Evolutionary conservation across 1,140 invertebrate species (phyloP).

Genomic region (Pachyrhynchus sulphureomaculatus): DNA sequence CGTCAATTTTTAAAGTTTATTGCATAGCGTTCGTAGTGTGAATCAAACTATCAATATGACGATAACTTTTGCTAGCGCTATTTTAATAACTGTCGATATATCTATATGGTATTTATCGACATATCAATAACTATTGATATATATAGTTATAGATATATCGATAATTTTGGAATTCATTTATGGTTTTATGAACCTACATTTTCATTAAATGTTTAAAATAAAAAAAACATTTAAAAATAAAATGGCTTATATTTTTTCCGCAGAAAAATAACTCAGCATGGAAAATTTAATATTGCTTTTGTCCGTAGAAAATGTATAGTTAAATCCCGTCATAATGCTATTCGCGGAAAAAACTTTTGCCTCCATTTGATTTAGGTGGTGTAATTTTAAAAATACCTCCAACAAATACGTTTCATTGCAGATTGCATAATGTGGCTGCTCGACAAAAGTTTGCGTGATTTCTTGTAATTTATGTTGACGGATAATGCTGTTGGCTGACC

Average conservation of each 20-base stretch:
- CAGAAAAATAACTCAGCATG: neutral
- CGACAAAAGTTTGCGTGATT: slow-evolving; percentile 33
- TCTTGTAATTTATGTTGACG: slow-evolving; percentile 35
- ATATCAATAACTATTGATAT: no score
- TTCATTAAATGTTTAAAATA: neutral
- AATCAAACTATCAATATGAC: no score
- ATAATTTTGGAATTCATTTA: no score
- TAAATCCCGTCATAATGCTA: neutral
- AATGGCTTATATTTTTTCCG: neutral
- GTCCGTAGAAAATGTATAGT: slow-evolving; percentile 7
- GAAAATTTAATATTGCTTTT: slow-evolving; percentile 9
- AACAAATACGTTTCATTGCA: slow-evolving; percentile 36
- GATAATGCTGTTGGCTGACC: neutral
- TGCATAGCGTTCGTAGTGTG: no score
- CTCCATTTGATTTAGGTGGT: slow-evolving; percentile 29
- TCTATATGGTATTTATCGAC: no score
- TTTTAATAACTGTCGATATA: no score
- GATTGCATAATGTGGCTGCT: slow-evolving; percentile 33
- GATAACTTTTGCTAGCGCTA: no score
- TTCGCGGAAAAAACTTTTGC: neutral
- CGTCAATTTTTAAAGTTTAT: no score
- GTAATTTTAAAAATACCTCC: slow-evolving; percentile 38
- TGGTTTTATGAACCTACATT: no score
- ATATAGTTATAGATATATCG: no score
- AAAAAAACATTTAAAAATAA: neutral